phyloP scores from a whole-genome alignment of 1,140 invertebrate species.

The Temnothorax longispinosus region DNA sequence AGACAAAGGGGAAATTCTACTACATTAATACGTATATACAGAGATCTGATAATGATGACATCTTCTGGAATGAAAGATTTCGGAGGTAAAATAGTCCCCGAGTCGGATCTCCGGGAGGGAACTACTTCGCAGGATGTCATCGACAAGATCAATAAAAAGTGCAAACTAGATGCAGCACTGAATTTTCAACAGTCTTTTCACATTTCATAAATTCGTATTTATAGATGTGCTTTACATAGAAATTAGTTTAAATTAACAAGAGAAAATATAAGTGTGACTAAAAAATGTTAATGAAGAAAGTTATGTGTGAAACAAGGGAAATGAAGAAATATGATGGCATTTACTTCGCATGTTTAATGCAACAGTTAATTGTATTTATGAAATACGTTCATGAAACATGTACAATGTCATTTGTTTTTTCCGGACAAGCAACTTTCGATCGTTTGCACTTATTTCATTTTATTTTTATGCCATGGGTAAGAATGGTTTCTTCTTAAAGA shows the following conservation, averaged over 20 bases:
- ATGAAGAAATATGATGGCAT: background rate
- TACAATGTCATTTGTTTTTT: conserved; percentile 32
- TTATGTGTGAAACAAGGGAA: background rate
- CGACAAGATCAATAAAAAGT: no score
- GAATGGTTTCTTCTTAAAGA: conserved; percentile 29
- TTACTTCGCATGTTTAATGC: background rate
- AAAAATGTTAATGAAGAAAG: background rate
- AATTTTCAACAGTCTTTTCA: background rate
- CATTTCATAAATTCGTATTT: background rate
- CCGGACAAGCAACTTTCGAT: conserved; percentile 21
- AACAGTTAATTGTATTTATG: background rate
- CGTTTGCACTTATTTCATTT: background rate
- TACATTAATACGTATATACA: no score
- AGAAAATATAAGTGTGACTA: background rate
- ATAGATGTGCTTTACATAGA: background rate
- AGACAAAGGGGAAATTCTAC: no score
- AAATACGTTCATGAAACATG: background rate
- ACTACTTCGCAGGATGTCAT: no score
- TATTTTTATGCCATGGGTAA: background rate
- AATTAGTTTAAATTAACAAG: background rate
- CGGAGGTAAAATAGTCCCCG: no score
- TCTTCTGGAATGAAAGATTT: no score
- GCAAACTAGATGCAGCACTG: no score
- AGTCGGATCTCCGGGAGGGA: no score
- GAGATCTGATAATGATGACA: no score